Evolutionary conservation across 1,140 invertebrate species (phyloP).

Genomic region (Riptortus pedestris): DNA sequence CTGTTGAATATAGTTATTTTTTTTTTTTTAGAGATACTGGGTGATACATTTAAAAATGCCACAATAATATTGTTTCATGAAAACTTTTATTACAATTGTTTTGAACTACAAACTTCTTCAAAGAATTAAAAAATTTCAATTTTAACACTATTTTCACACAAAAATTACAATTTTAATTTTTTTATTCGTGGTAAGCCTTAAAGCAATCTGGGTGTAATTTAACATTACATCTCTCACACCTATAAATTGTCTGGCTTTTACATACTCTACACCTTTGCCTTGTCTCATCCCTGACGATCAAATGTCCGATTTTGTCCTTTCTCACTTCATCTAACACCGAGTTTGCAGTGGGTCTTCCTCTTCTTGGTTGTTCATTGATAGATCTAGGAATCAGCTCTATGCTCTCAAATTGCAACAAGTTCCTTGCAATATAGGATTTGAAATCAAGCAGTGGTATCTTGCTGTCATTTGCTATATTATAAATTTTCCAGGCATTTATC

Average conservation of each 20-base stretch:
- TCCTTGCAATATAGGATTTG: conserved; percentile 10
- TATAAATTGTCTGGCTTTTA: conserved; percentile 9
- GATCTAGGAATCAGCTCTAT: not conserved
- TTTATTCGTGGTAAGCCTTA: not conserved
- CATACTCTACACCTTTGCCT: conserved; percentile 9
- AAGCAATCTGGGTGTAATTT: conserved; percentile 9
- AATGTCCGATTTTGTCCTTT: conserved; percentile 12
- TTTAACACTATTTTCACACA: not conserved
- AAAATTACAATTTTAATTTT: not conserved
- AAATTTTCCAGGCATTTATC: conserved; percentile 31
- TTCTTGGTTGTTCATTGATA: not conserved
- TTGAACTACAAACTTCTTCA: not conserved
- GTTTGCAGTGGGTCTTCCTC: not conserved
- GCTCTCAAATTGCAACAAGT: not conserved
- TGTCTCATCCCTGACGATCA: conserved; percentile 10
- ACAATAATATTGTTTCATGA: conserved; percentile 7
- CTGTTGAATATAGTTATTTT: too few relatives aligned
- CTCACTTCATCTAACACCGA: conserved; percentile 11
- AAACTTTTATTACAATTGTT: conserved; percentile 5
- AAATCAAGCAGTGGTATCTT: conserved; percentile 18
- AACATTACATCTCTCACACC: conserved; percentile 13
- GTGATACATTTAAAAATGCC: not conserved
- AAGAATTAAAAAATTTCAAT: not conserved
- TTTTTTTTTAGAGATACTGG: not conserved
- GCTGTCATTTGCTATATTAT: conserved; percentile 20